phyloP scores from a whole-genome alignment of 2,113 vertebrate species.

The Chloroceryle aenea region DNA sequence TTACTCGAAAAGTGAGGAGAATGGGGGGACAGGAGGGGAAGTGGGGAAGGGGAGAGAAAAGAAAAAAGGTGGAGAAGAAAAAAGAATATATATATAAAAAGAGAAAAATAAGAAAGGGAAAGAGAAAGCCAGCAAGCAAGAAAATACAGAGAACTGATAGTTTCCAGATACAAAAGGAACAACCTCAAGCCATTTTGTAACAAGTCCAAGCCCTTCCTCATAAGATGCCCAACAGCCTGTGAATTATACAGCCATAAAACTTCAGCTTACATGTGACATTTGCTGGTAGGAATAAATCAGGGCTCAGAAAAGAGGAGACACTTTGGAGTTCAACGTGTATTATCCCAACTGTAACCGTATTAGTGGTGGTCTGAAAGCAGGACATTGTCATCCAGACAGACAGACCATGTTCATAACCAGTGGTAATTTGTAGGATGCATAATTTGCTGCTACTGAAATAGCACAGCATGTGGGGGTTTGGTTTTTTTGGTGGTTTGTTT shows the following conservation, averaged over 20 bases:
- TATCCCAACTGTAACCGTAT: not conserved
- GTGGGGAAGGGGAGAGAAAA: no score
- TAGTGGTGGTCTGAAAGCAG: slow-evolving; percentile 1
- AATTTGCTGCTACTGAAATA: slow-evolving; percentile 55
- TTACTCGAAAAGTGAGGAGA: not conserved
- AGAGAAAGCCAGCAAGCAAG: not conserved
- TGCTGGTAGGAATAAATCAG: slow-evolving; percentile 33
- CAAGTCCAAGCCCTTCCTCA: slow-evolving; percentile 7
- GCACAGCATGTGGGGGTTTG: not conserved
- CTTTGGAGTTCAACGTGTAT: not conserved
- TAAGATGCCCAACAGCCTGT: slow-evolving; percentile 31
- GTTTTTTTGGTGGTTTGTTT: no score
- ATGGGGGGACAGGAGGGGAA: not conserved
- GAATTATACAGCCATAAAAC: slow-evolving; percentile 14
- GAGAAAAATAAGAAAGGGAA: not conserved
- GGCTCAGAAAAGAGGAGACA: not conserved
- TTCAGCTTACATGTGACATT: not conserved
- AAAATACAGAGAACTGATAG: not conserved
- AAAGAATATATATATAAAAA: no score
- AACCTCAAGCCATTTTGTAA: not conserved
- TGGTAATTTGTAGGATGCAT: slow-evolving; percentile 39
- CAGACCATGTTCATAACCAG: slow-evolving; percentile 11
- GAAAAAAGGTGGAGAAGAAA: not conserved
- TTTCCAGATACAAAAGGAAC: not conserved
- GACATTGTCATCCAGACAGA: slow-evolving; percentile 28